Base-by-base conservation (phyloP, 2,888 invertebrate species). In the Plagodis dolabraria region DNA sequence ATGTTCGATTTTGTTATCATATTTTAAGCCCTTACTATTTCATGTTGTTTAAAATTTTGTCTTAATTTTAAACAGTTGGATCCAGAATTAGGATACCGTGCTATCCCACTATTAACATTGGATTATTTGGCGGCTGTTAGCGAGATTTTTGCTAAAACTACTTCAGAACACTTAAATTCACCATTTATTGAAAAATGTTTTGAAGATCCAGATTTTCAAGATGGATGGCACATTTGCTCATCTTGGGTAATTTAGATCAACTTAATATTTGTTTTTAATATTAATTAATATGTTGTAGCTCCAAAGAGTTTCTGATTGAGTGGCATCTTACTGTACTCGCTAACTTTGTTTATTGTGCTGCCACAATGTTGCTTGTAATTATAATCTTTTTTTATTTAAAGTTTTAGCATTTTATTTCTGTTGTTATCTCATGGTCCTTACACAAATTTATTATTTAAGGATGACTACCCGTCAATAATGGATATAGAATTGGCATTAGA, bases 401-500 rank as follows among this genome's bases (percentile, higher is more conserved):
- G 4, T 22, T 22, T 22, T 22, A 22, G 22, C 22, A 22, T 22
- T 22, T 22, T 22, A n/a, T 22, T 22, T 22, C 4, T 22, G 4
- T 22, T 22, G 22, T 22, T 22, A 22, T 22, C 4, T 22, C 22
- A 22, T 22, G 22, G 2, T 22, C 22, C 4, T 22, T 22, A 22
- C 22, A 2, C 22, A 22, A 22, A 2, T 22, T 22, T 22, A 22
- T 22, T 22, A 22, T 75, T 82, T 61, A 56, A 93, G 89, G 93
- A 94, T 60, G 77, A 70, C 2, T 89, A 85, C 71, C 95, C 95
- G 7, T 88, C 92, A 7, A 66, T 71, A n/a, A 89, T 93, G 79
- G 95, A 95, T 65, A 94, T 95, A 54, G 94, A 94, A 56, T 84
- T 95, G 77, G 93, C 94, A 0, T 90, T 94, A 64, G 95, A 95